Evolutionary conservation across 2,113 vertebrate species (phyloP).

Genomic region (Protobothrops mucrosquamatus): DNA sequence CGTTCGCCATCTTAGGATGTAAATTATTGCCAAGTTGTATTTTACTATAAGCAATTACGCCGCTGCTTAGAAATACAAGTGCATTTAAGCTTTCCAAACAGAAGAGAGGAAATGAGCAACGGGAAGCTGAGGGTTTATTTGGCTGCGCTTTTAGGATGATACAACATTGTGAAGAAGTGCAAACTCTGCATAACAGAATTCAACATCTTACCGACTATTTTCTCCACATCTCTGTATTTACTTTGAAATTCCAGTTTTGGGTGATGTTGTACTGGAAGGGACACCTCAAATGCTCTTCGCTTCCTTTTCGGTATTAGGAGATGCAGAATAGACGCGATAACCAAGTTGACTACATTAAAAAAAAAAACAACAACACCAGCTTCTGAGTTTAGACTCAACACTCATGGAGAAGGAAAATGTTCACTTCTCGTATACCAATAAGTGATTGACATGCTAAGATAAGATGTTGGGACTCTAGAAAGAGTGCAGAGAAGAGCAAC

Average conservation of each 20-base stretch:
- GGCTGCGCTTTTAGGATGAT: not conserved
- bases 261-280: not conserved
- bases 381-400: not conserved
- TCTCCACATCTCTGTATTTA: not conserved
- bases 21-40: conserved; percentile 17
- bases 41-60: conserved; percentile 3
- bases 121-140: not conserved
- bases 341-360: not conserved
- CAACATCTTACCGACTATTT: not conserved
- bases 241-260: not conserved
- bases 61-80: conserved; percentile 3
- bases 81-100: conserved; percentile 4
- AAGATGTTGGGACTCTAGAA: not conserved
- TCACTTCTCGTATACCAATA: not conserved
- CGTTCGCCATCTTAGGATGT: not conserved
- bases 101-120: conserved; percentile 3
- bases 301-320: not conserved
- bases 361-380: not conserved
- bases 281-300: not conserved
- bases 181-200: not conserved
- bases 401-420: not conserved
- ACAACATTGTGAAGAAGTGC: not conserved
- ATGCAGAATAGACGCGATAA: too few species aligned
- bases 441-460: not conserved
- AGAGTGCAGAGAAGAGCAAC: too few species aligned